Evolutionary conservation across 2,888 invertebrate species (phyloP).

Genomic region (Xanthorhoe designata): DNA sequence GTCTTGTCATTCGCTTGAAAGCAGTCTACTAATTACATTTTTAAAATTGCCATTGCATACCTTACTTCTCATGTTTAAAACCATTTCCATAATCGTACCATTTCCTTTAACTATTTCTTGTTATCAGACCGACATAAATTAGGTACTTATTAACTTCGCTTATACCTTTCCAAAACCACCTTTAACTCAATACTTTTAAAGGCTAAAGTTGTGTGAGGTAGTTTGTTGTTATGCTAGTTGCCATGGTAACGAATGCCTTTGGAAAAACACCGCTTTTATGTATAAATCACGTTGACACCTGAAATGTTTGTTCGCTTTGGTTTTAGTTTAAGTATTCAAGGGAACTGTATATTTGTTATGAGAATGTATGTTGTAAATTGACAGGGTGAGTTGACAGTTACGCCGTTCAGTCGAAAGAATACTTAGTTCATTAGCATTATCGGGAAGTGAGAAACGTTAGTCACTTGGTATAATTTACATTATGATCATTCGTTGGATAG

Average conservation of each 20-base stretch:
- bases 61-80: constrained; percentile 28
- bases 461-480: not conserved
- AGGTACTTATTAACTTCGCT: constrained; percentile 39
- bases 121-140: constrained; percentile 36
- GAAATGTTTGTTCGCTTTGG: constrained; percentile 46
- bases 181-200: not conserved
- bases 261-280: constrained; percentile 39
- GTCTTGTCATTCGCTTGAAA: constrained; percentile 8
- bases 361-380: constrained; percentile 8
- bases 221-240: constrained; percentile 59
- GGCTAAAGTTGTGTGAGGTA: constrained; percentile 29
- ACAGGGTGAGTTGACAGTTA: constrained; percentile 16
- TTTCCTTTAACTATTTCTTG: constrained; percentile 35
- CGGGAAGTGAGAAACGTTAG: not conserved
- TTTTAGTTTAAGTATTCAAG: constrained; percentile 42
- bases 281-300: constrained; percentile 44
- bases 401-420: not conserved
- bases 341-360: constrained; percentile 30
- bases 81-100: constrained; percentile 32
- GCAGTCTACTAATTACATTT: constrained; percentile 8
- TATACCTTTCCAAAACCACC: constrained; percentile 23
- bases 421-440: not conserved
- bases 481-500: not conserved
- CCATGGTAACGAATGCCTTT: constrained; percentile 55
- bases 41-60: constrained; percentile 12